Conservation (phyloP, 1,140 invertebrate genomes). For the Piezodorus guildinii region DNA sequence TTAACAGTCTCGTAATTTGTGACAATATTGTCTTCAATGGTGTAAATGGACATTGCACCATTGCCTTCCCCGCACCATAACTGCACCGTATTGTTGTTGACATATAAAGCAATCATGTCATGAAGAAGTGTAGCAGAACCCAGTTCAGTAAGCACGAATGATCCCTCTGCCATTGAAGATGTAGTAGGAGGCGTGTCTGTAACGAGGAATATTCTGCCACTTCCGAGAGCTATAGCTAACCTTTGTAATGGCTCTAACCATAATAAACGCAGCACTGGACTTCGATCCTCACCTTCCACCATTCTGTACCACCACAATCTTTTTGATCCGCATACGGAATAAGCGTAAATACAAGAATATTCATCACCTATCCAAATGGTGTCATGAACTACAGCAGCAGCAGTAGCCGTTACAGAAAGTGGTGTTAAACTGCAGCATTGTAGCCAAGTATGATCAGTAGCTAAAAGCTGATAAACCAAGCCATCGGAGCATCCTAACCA, state of each 20-base stretch:
- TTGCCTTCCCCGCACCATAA: conserved; percentile 66
- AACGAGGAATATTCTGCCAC: conserved; percentile 64
- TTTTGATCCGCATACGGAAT: conserved; percentile 33
- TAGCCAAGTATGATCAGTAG: conserved; percentile 28
- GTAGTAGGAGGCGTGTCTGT: conserved; percentile 45
- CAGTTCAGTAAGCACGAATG: conserved; percentile 64
- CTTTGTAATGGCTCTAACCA: conserved; percentile 50
- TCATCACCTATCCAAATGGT: conserved; percentile 80
- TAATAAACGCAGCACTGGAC: conserved; percentile 41
- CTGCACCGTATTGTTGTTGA: conserved; percentile 37
- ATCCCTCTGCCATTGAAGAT: conserved; percentile 50
- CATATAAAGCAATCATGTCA: conserved; percentile 40
- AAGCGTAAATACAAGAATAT: conserved; percentile 65
- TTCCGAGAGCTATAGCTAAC: conserved; percentile 57
- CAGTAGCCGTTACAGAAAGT: conserved; percentile 27
- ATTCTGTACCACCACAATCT: conserved; percentile 34
- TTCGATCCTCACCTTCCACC: conserved; percentile 41
- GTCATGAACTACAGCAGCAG: conserved; percentile 28
- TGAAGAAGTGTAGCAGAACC: conserved; percentile 50
- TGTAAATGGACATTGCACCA: conserved; percentile 59
- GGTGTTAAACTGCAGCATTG: conserved; percentile 27
- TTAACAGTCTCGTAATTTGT: conserved; percentile 46
- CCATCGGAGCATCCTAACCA: conserved; percentile 30
- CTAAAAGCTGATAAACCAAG: conserved; percentile 29
- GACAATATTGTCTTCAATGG: conserved; percentile 45